These are phyloP conservation scores for Salticus scenicus DNA, from an alignment of 2,888 invertebrate genomes.

Conservation along the genomic window DNA sequence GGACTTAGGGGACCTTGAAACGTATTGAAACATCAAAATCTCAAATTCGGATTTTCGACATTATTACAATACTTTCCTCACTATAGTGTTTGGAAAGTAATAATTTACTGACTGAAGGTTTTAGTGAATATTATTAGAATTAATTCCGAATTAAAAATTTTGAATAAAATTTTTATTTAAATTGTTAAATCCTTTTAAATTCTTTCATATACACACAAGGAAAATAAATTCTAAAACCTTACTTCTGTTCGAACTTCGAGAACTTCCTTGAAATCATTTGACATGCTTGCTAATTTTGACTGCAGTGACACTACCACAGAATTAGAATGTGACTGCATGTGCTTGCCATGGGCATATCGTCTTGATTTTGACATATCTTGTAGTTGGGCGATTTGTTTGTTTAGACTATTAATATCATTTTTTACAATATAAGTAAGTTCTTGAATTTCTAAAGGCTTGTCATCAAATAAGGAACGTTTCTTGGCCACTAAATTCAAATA, in stretches of 20 bases:
- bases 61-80: too few relatives aligned
- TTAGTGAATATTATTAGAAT: too few relatives aligned
- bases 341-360: conserved; percentile 79
- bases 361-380: conserved; percentile 76
- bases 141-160: too few relatives aligned
- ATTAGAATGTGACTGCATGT: conserved; percentile 92
- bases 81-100: too few relatives aligned
- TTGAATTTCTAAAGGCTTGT: conserved; percentile 95
- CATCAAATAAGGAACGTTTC: conserved; percentile 96
- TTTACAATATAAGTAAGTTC: conserved; percentile 98
- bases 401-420: conserved; percentile 94
- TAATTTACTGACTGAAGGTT: too few relatives aligned
- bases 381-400: conserved; percentile 94
- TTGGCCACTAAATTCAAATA: conserved; percentile 89
- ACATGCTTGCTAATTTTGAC: conserved; percentile 96
- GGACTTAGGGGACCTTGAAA: too few relatives aligned
- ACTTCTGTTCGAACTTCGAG: conserved; percentile 96
- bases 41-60: too few relatives aligned
- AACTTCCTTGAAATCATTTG: conserved; percentile 97
- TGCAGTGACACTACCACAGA: conserved; percentile 92
- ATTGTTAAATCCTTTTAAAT: too few relatives aligned
- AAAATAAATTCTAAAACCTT: conserved; percentile 55
- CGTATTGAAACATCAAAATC: too few relatives aligned
- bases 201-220: too few relatives aligned
- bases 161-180: too few relatives aligned